phyloP scores from a whole-genome alignment of 2,797 vertebrate genomes.

The Myiotriccus ornatus region DNA sequence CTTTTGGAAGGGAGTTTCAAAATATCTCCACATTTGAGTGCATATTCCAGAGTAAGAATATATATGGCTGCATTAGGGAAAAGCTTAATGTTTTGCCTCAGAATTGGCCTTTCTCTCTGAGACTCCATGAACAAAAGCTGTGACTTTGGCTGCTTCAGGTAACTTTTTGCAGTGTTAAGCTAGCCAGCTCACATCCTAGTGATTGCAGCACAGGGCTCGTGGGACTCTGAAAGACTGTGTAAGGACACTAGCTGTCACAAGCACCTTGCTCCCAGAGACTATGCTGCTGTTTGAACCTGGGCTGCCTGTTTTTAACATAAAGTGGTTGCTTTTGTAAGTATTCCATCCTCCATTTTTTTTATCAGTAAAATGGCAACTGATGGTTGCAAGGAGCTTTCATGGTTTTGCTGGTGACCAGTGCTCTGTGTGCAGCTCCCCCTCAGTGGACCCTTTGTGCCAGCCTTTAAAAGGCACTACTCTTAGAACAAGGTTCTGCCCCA shows the following conservation, averaged over 20 bases:
- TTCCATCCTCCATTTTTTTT: neutral
- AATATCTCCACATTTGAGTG: neutral
- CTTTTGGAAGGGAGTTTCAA: neutral
- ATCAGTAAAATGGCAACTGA: neutral
- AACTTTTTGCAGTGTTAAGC: neutral
- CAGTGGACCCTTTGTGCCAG: neutral
- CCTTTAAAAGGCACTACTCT: neutral
- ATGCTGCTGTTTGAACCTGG: neutral
- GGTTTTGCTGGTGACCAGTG: neutral
- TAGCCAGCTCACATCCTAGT: neutral
- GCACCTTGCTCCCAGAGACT: neutral
- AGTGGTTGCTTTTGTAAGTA: neutral
- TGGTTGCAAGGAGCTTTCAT: neutral
- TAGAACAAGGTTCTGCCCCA: neutral
- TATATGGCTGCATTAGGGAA: neutral
- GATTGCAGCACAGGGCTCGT: accelerated
- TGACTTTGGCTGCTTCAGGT: neutral
- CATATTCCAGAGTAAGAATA: neutral
- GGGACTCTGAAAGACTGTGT: accelerated
- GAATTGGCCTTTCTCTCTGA: neutral
- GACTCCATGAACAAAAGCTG: neutral
- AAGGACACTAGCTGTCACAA: neutral
- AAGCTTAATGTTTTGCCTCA: neutral
- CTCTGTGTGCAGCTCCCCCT: accelerated
- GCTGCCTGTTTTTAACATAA: neutral